These are phyloP conservation scores for Anastatus disparis DNA, from an alignment of 1,140 invertebrate genomes.

Conservation along the genomic window DNA sequence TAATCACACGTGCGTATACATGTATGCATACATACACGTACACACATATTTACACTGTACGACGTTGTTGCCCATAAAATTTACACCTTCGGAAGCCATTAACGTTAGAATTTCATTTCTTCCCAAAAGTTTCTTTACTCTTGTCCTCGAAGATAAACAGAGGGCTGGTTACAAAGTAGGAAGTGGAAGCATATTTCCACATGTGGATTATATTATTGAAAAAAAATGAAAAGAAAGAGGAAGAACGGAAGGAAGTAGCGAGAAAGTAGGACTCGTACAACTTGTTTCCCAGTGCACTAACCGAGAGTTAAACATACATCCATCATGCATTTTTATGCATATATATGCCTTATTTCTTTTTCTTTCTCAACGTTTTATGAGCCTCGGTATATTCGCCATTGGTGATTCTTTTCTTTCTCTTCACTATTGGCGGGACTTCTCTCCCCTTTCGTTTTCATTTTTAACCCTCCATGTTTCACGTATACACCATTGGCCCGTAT, in stretches of 20 bases:
- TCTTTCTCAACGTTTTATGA: slow-evolving; percentile 13
- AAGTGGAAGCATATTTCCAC: too few relatives aligned
- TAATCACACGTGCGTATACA: not conserved
- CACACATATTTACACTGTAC: too few relatives aligned
- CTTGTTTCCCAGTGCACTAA: slow-evolving; percentile 26
- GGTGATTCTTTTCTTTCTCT: too few relatives aligned
- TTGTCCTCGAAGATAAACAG: not conserved
- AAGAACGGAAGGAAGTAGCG: slow-evolving; percentile 24
- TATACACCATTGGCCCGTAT: slow-evolving; percentile 22
- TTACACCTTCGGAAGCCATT: slow-evolving; percentile 9
- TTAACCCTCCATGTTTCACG: slow-evolving; percentile 33
- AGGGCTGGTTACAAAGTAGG: not conserved
- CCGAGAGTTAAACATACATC: slow-evolving; percentile 13
- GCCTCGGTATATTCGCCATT: slow-evolving; percentile 18
- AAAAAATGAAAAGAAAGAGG: slow-evolving; percentile 3
- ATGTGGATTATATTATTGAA: too few relatives aligned
- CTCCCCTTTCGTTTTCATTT: slow-evolving; percentile 30
- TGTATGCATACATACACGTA: too few relatives aligned
- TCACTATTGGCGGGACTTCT: slow-evolving; percentile 19
- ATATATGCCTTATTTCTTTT: not conserved
- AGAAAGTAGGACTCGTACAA: slow-evolving; percentile 27
- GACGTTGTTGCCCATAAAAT: too few relatives aligned
- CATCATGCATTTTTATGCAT: not conserved
- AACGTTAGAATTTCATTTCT: not conserved
- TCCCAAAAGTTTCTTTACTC: not conserved